Evolutionary conservation across 2,113 vertebrate species (phyloP).

Genomic region (Otus sunia): DNA sequence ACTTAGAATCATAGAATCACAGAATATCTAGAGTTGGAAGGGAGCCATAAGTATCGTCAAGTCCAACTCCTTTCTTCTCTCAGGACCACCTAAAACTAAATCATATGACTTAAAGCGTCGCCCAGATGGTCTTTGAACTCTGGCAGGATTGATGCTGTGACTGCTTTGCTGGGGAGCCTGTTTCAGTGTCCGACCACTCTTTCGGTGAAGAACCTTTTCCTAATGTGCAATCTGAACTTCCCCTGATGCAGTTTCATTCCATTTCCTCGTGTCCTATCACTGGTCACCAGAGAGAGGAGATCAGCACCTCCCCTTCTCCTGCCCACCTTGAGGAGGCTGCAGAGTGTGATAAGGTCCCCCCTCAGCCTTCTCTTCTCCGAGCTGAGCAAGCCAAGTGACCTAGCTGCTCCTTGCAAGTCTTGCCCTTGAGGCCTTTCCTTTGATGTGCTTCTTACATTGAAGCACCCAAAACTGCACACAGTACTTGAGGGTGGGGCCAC

Average conservation of each 20-base stretch:
- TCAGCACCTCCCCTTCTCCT: accelerated
- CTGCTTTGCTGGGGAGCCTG: accelerated
- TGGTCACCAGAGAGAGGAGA: neutral
- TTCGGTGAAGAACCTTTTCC: neutral
- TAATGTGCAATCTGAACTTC: neutral
- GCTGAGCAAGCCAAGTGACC: neutral
- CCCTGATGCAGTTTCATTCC: neutral
- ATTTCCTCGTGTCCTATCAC: accelerated
- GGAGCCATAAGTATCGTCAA: neutral
- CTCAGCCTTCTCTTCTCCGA: neutral
- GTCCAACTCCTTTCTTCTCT: accelerated
- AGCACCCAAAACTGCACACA: neutral
- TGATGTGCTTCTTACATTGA: neutral
- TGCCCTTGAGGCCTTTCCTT: neutral
- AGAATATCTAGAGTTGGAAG: neutral
- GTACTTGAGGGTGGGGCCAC: neutral
- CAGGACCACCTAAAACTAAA: neutral
- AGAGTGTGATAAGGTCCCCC: accelerated
- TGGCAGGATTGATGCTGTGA: neutral
- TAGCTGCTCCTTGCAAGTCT: accelerated
- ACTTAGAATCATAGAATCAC: neutral
- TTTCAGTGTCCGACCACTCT: neutral
- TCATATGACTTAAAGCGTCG: accelerated
- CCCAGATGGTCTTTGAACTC: neutral
- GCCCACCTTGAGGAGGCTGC: neutral